These are phyloP conservation scores for Drosophila subobscura DNA, from an alignment of 1,140 invertebrate species.

Conservation along the genomic window DNA sequence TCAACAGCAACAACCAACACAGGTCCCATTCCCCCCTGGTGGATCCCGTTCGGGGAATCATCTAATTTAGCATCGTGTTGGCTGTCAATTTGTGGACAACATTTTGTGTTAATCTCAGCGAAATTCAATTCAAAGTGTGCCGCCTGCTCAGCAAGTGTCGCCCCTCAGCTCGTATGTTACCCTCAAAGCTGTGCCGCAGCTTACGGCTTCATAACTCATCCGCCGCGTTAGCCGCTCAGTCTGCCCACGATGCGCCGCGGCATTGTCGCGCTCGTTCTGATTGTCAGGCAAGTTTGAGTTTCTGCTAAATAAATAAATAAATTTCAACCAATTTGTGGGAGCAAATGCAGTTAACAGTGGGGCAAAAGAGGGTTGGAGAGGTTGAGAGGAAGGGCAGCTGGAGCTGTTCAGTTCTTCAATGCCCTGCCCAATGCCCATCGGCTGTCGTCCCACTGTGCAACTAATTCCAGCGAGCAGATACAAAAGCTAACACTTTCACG, in stretches of 20 bases:
- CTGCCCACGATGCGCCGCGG: conserved; percentile 49
- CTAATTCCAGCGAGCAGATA: conserved; percentile 41
- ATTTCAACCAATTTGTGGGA: conserved; percentile 16
- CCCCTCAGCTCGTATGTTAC: conserved; percentile 50
- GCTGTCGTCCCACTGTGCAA: conserved; percentile 25
- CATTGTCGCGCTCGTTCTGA: conserved; percentile 35
- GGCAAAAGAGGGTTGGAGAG: neutral
- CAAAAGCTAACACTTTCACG: conserved; percentile 68
- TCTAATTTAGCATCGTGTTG: conserved; percentile 77
- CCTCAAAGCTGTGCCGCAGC: conserved; percentile 23
- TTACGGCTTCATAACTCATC: conserved; percentile 60
- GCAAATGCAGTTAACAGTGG: neutral
- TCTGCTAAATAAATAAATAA: conserved; percentile 19
- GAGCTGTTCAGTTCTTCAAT: too few relatives aligned
- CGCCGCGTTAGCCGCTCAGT: conserved; percentile 49
- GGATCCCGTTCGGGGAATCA: conserved; percentile 29
- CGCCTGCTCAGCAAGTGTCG: conserved; percentile 66
- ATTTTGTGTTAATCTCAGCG: conserved; percentile 67
- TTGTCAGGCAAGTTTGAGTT: conserved; percentile 27
- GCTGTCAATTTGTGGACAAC: conserved; percentile 66
- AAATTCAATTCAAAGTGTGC: conserved; percentile 63
- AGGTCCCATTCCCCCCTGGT: conserved; percentile 15
- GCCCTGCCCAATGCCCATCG: too few relatives aligned
- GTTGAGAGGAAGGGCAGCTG: neutral
- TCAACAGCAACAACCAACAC: conserved; percentile 15